Evolutionary conservation across 2,113 vertebrate genomes (phyloP), one percentile per base, ranked within the genome.

Genomic region (Taxidea taxus): DNA sequence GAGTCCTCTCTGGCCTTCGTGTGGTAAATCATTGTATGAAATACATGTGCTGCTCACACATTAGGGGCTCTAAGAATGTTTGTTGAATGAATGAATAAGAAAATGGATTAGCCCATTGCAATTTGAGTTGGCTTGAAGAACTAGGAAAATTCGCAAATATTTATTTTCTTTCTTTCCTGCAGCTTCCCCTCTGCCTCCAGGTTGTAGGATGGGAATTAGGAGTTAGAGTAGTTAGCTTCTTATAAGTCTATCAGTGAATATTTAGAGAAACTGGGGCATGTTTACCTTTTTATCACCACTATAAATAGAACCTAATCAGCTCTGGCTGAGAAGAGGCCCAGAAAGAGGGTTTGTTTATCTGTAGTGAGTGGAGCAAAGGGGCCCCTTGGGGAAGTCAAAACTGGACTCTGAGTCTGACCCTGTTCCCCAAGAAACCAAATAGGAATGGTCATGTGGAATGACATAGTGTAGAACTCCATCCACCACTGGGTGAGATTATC

Each of bases 361-460:
- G 29, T 85, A 72, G 37, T 56, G n/a, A 92, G 87, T 27, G 25
- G 25, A 74, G 91, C 39, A 54, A 90, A 95, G 87, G 44, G 47
- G 18, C 21, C 49, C 25, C 54, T 75, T 92, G 60, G 47, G 80
- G 60, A 82, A 93, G 27, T 87, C 54, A 87, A 93, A 90, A 49
- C 80, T 87, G 87, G 95, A 42, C 49, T 90, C 75, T 39, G 27
- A 87, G 68, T 54, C 8, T n/a, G 82, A 39, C 39, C 70, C 20
- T 91, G 78, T 37, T 87, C 68, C 62, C 87, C 84, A 75, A 81
- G 84, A 94, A 96, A 87, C 62, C 88, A 94, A 94, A 92, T 54
- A 78, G 88, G 56, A 92, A 77, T 25, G 10, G 47, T 87, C 68
- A 92, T 44, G 60, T 1, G 9, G 51, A 74, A 83, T 90, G 90